phyloP scores from a whole-genome alignment of 2,888 invertebrate species.

The Cryptus viduatorius region DNA sequence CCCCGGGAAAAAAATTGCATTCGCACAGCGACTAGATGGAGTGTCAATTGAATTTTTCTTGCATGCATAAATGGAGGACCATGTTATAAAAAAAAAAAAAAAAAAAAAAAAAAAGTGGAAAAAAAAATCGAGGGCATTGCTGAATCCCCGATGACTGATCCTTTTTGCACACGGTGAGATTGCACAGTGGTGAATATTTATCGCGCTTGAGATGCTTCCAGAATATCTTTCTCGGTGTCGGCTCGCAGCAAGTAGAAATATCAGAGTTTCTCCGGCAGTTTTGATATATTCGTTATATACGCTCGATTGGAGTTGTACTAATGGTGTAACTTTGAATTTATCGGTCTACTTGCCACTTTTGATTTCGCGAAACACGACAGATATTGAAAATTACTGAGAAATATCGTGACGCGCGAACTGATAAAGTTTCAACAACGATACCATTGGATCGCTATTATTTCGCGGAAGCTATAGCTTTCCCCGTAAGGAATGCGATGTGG shows the following conservation, averaged over 20 bases:
- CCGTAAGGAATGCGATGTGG: no score
- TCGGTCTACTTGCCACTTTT: background rate
- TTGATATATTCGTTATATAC: background rate
- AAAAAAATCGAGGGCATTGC: background rate
- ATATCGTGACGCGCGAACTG: no score
- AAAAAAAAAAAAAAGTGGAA: background rate
- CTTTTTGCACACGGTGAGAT: background rate
- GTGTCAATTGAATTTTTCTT: constrained; percentile 49
- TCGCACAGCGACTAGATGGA: constrained; percentile 22
- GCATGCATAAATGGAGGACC: constrained; percentile 48
- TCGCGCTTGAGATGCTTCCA: constrained; percentile 8
- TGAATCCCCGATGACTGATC: constrained; percentile 12
- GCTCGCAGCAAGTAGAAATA: background rate
- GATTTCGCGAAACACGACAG: no score
- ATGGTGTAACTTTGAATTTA: background rate
- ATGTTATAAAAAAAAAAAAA: constrained; percentile 32
- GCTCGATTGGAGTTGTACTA: background rate
- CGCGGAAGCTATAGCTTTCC: no score
- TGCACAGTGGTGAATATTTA: constrained; percentile 19
- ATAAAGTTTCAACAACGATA: no score
- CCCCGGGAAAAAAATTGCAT: constrained; percentile 30
- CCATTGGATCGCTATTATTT: no score
- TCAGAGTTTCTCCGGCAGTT: background rate
- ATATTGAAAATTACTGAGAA: no score
- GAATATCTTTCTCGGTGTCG: background rate